phyloP scores from a whole-genome alignment of 2,888 invertebrate species.

The Pardosa pseudoannulata region DNA sequence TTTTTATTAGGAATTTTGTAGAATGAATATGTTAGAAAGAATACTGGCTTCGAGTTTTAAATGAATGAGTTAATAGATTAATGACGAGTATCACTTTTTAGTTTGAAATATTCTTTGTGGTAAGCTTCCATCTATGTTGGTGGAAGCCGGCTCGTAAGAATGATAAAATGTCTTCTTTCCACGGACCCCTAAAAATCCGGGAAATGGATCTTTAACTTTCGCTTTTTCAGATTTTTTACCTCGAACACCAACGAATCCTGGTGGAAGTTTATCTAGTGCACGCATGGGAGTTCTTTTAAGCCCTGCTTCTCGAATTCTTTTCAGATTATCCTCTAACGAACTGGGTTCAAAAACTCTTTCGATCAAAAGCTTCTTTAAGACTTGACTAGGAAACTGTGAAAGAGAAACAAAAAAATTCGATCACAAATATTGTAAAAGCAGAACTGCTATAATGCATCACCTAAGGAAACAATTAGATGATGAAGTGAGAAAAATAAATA shows the following conservation, averaged over 20 bases:
- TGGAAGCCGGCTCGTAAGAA: background rate
- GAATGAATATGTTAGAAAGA: too few relatives aligned
- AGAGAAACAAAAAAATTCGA: too few relatives aligned
- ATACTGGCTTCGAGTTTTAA: too few relatives aligned
- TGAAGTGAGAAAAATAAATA: too few relatives aligned
- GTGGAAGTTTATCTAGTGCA: slow-evolving; percentile 16
- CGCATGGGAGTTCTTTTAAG: slow-evolving; percentile 32
- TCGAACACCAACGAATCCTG: slow-evolving; percentile 49
- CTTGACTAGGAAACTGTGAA: too few relatives aligned
- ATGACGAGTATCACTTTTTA: background rate
- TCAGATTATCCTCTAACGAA: slow-evolving; percentile 5
- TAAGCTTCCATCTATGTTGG: background rate
- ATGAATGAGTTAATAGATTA: too few relatives aligned
- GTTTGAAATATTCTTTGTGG: background rate
- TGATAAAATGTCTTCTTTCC: slow-evolving; percentile 30
- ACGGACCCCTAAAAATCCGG: slow-evolving; percentile 55
- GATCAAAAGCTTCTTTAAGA: slow-evolving; percentile 21
- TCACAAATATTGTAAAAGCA: too few relatives aligned
- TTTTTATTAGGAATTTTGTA: too few relatives aligned
- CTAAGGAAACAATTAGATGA: too few relatives aligned
- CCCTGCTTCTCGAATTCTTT: background rate
- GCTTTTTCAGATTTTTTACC: slow-evolving; percentile 50
- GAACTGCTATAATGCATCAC: too few relatives aligned
- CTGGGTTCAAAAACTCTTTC: background rate
- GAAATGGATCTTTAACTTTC: slow-evolving; percentile 54